Conservation (phyloP, 2,888 invertebrate species). For the Trachelus stipa region DNA sequence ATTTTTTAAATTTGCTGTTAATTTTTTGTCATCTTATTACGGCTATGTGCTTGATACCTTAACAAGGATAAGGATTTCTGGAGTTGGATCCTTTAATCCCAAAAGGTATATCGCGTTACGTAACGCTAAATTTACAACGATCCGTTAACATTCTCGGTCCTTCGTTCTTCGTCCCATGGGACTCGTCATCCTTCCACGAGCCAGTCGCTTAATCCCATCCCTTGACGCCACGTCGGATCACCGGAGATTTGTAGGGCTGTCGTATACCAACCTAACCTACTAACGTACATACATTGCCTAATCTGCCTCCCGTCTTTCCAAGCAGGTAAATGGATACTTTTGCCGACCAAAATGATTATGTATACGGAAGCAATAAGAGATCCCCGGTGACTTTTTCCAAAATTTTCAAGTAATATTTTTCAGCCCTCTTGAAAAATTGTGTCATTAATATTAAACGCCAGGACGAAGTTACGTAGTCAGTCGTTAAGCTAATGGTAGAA, state of each 20-base stretch:
- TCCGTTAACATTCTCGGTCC: conserved; percentile 4
- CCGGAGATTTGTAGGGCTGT: neutral
- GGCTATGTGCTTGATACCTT: neutral
- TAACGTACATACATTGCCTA: neutral
- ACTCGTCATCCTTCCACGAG: neutral
- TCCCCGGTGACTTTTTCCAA: neutral
- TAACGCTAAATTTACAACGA: neutral
- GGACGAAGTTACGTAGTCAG: too few relatives aligned
- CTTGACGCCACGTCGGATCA: neutral
- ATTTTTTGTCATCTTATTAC: neutral
- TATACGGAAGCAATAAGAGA: neutral
- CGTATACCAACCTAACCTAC: neutral
- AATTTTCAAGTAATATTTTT: neutral
- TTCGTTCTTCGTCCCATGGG: neutral
- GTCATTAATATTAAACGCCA: neutral
- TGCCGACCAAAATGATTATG: neutral
- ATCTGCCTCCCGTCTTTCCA: neutral
- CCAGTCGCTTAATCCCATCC: neutral
- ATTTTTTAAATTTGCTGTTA: neutral
- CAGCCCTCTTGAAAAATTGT: neutral
- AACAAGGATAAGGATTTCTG: neutral
- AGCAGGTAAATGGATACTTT: neutral
- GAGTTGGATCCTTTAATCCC: neutral
- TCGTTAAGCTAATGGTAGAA: too few relatives aligned
- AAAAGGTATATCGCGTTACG: neutral